Evolutionary conservation across 2,888 invertebrate genomes (phyloP).

Genomic region (Dolichopus griseipennis): DNA sequence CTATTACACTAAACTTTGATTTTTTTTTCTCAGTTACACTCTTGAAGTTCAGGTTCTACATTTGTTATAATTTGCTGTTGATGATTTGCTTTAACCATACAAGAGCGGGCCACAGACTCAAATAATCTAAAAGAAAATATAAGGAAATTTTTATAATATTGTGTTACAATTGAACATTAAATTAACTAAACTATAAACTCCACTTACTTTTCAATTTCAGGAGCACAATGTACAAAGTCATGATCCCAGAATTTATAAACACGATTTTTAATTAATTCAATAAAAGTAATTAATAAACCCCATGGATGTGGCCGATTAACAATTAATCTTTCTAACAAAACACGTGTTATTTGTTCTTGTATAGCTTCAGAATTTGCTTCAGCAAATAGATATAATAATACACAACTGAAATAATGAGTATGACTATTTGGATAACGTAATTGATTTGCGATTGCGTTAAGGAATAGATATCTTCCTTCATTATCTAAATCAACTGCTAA

Average conservation of each 20-base stretch:
- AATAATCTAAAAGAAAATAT: slow-evolving; percentile 58
- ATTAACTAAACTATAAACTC: no score
- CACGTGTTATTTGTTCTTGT: slow-evolving; percentile 96
- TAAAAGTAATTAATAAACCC: slow-evolving; percentile 97
- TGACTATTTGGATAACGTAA: slow-evolving; percentile 98
- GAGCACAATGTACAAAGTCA: slow-evolving; percentile 98
- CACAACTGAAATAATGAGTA: slow-evolving; percentile 99
- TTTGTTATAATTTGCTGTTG: slow-evolving; percentile 39
- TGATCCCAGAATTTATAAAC: slow-evolving; percentile 98
- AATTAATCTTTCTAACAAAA: slow-evolving; percentile 90
- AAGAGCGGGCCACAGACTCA: slow-evolving; percentile 92
- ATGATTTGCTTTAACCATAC: slow-evolving; percentile 73
- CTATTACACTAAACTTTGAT: background rate
- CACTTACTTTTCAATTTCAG: slow-evolving; percentile 96
- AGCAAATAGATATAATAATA: slow-evolving; percentile 90
- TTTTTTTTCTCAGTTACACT: slow-evolving; percentile 31
- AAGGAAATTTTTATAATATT: background rate
- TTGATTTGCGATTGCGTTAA: slow-evolving; percentile 98
- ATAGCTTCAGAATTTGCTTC: slow-evolving; percentile 96
- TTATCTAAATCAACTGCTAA: slow-evolving; percentile 95
- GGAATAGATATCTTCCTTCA: slow-evolving; percentile 89
- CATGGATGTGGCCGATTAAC: slow-evolving; percentile 99
- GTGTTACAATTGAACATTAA: background rate
- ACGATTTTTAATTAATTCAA: slow-evolving; percentile 97
- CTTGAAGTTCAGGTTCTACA: slow-evolving; percentile 38